Base-by-base conservation (phyloP, 2,888 invertebrate species). In the Willowsia nigromaculata region DNA sequence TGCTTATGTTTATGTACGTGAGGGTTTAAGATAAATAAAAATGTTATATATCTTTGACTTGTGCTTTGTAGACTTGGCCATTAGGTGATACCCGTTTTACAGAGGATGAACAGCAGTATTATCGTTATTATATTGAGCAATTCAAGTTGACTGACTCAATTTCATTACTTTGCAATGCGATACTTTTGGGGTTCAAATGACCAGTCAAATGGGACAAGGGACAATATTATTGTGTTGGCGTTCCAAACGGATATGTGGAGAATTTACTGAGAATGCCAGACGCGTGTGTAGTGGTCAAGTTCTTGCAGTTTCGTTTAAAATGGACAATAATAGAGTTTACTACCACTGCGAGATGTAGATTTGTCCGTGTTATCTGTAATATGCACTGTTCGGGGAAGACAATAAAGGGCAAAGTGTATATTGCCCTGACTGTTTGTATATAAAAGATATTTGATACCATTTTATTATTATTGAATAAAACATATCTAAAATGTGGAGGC, bases 141-240 rank as follows among this genome's bases (percentile, higher is more conserved):
- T 81, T 80, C 37, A 81, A 80, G 86, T 53, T 68, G 68, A 81
- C 86, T 56, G 87, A 74, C 76, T 82, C 87, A 82, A 82, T 87
- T 87, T 87, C 87, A 82, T 87, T 87, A 87, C 87, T 82, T 71
- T 82, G 87, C 50, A 87, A 87, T 87, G 82, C 47, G 81, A 87
- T 87, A 87, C 82, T 82, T 87, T 86, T 25, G 62, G 53, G 85
- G 40, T 33, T 47, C 80, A 80, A 81, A 86, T 86, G 86, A 37
- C 53, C 80, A 80, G 18, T 56, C 37, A 59, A 18, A 85, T 74
- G 11, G 25, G 62, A 30, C 37, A 76, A 76, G 76, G 30, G 30
- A 81, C 59, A 53, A 53, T 53, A 33, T n/a, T n/a, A n/a, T 76
- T 30, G n/a, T 76, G 50, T 15, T 5, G 50, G 33, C 25, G 76